These are phyloP conservation scores for Haliclystus octoradiatus DNA, from an alignment of 30 jellyfish, hydroid and myxozoan genomes.

Conservation along the genomic window DNA sequence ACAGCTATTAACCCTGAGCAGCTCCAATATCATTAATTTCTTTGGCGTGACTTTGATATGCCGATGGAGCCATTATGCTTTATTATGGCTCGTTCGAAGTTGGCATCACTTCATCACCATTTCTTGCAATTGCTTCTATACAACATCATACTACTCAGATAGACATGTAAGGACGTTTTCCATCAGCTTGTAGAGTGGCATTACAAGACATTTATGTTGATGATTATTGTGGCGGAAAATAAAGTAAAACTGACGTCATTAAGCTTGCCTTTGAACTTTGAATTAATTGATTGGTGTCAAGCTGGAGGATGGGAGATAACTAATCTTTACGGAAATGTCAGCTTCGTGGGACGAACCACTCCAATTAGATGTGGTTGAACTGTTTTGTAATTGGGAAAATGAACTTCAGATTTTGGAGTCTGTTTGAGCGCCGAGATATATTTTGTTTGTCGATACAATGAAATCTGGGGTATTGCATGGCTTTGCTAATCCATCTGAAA, in stretches of 20 bases:
- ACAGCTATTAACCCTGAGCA: background rate
- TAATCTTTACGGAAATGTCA: too few relatives aligned
- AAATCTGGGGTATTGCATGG: constrained; percentile 9
- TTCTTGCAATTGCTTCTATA: constrained; percentile 1
- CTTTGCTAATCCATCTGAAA: constrained; percentile 18
- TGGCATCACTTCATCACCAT: constrained; percentile 14
- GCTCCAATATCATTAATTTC: constrained; percentile 12
- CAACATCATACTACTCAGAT: constrained; percentile 7
- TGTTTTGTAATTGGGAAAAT: too few relatives aligned
- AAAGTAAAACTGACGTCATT: too few relatives aligned
- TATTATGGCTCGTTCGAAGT: constrained; percentile 1
- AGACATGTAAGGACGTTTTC: constrained; percentile 5
- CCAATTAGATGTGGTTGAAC: too few relatives aligned
- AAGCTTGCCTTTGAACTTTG: too few relatives aligned
- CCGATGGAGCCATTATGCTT: constrained; percentile 2
- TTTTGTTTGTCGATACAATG: too few relatives aligned
- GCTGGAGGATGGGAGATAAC: too few relatives aligned
- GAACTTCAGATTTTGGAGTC: too few relatives aligned
- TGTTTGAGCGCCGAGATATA: too few relatives aligned
- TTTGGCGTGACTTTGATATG: constrained; percentile 22
- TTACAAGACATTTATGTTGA: constrained; percentile 2
- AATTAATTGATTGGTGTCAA: too few relatives aligned
- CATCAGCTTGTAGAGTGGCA: constrained; percentile 7
- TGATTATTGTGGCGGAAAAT: too few relatives aligned
- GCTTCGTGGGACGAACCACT: too few relatives aligned